A percentile compares a stretch with the other conserved stretches of the same genome.
phyloP scores from a whole-genome alignment of 2,797 vertebrate species.

The Aplochiton taeniatus region DNA sequence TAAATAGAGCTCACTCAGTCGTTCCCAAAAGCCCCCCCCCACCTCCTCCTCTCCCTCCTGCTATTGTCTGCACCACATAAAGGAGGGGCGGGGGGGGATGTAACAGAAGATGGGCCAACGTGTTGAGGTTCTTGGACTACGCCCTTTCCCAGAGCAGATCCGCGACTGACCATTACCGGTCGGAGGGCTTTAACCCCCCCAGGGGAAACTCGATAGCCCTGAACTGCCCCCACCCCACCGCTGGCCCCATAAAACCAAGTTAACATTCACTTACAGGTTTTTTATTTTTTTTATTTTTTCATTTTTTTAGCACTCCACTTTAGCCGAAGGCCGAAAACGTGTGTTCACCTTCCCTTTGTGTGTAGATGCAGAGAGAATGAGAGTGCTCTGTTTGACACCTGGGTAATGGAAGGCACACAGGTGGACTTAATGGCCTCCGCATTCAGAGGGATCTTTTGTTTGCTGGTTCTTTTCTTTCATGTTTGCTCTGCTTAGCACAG shows the following conservation, averaged over 20 bases:
- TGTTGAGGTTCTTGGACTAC: conserved; percentile 67
- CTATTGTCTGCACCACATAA: conserved; percentile 73
- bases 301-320: too few relatives aligned
- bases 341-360: conserved; percentile 19
- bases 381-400: conserved; percentile 35
- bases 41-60: not conserved
- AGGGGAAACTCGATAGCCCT: conserved; percentile 25
- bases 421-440: conserved; percentile 45
- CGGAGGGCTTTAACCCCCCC: conserved; percentile 5
- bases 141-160: conserved; percentile 67
- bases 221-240: conserved; percentile 5
- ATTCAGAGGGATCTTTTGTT: conserved; percentile 26
- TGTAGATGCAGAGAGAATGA: conserved; percentile 44
- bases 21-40: conserved; percentile 28
- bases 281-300: conserved; percentile 17
- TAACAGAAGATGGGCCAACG: conserved; percentile 60
- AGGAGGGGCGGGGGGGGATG: conserved; percentile 60
- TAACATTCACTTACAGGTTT: conserved; percentile 31
- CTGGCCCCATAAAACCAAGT: conserved; percentile 25
- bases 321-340: conserved; percentile 18
- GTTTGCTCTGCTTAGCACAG: conserved; percentile 25
- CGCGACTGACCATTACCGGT: conserved; percentile 38
- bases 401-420: conserved; percentile 48
- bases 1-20: conserved; percentile 55
- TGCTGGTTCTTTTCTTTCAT: conserved; percentile 1